Percentiles rank a stretch among this genome's conserved stretches.
phyloP scores from a whole-genome alignment of 2,797 vertebrate species.

The Sebastes kiyomatsui region DNA sequence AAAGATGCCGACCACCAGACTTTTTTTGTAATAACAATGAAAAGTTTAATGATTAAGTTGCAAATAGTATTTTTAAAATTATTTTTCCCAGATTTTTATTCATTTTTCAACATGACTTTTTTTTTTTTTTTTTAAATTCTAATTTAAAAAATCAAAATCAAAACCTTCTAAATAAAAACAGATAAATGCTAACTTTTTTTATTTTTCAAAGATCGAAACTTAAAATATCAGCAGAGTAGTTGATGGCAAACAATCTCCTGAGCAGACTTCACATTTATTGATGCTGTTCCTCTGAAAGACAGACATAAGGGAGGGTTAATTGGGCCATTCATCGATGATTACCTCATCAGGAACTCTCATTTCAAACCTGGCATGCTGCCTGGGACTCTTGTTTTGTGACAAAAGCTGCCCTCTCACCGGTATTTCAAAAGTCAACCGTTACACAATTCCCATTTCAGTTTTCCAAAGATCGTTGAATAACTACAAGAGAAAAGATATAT shows the following conservation, averaged over 20 bases:
- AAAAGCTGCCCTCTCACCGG: not conserved
- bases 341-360: not conserved
- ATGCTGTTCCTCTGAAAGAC: too few relatives aligned
- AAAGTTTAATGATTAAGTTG: not conserved
- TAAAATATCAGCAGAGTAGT: too few relatives aligned
- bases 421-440: conserved; percentile 6
- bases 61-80: not conserved
- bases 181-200: not conserved
- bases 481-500: not conserved
- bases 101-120: not conserved
- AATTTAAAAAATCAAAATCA: not conserved
- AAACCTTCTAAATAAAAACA: not conserved
- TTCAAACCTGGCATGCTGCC: not conserved
- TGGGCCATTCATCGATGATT: not conserved
- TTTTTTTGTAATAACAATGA: not conserved
- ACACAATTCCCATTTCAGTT: not conserved
- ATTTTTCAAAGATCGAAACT: not conserved
- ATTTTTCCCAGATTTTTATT: not conserved
- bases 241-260: too few relatives aligned
- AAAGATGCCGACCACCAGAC: not conserved
- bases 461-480: conserved; percentile 20
- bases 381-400: not conserved
- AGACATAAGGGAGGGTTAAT: too few relatives aligned
- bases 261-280: too few relatives aligned
- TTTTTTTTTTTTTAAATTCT: not conserved